Conservation (phyloP, 2,888 invertebrate species). For the Cyclophora punctaria region DNA sequence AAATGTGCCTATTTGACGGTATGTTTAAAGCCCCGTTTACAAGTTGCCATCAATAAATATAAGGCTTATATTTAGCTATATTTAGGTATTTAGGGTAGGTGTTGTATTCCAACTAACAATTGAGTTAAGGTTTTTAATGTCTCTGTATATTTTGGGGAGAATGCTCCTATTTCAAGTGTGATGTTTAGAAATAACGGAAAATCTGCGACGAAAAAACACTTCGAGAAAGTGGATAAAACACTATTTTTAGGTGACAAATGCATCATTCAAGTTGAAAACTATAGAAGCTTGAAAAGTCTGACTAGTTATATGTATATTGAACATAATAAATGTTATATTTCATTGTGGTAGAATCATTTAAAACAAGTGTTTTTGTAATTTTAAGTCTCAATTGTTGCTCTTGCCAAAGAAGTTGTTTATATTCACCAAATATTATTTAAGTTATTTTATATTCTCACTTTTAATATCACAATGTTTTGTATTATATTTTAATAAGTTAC, state of each 20-base stretch:
- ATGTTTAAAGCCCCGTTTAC: too few relatives aligned
- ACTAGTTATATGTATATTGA: slow-evolving; percentile 24
- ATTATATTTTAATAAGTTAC: not conserved
- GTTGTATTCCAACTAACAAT: too few relatives aligned
- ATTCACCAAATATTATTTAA: not conserved
- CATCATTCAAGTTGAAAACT: not conserved
- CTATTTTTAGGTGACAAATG: too few relatives aligned
- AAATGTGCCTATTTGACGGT: too few relatives aligned
- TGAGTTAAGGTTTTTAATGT: too few relatives aligned
- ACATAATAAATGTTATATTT: not conserved
- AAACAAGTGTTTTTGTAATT: not conserved
- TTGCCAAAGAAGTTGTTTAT: slow-evolving; percentile 34
- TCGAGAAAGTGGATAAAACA: too few relatives aligned
- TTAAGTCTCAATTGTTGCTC: slow-evolving; percentile 10
- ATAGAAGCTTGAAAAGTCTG: slow-evolving; percentile 43
- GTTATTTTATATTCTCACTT: slow-evolving; percentile 9
- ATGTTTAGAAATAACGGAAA: not conserved
- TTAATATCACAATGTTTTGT: slow-evolving; percentile 13
- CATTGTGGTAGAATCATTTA: not conserved
- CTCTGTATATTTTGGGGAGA: not conserved
- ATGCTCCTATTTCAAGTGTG: not conserved
- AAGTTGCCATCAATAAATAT: too few relatives aligned
- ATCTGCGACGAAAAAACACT: too few relatives aligned
- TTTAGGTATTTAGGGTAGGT: too few relatives aligned
- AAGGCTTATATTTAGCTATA: too few relatives aligned